Percentiles rank a stretch among this genome's conserved stretches.
phyloP scores from a whole-genome alignment of 2,888 invertebrate genomes.

The Hydrotaea cyrtoneurina region DNA sequence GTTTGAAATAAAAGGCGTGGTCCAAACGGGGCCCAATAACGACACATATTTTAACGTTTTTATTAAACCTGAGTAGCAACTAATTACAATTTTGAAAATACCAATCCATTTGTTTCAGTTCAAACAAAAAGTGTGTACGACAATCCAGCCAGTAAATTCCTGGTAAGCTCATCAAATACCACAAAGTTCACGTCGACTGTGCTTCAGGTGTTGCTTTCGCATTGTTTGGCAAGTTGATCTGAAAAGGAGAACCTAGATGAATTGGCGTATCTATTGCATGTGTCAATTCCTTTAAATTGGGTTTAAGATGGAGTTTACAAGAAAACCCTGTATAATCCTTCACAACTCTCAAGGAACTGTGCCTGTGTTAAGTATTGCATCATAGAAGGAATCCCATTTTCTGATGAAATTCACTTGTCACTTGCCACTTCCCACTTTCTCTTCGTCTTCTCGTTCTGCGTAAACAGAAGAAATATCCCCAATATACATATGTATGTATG shows the following conservation, averaged over 20 bases:
- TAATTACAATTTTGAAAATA: too few species aligned
- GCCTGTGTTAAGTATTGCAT: slow-evolving; percentile 39
- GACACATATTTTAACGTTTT: too few species aligned
- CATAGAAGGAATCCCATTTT: slow-evolving; percentile 12
- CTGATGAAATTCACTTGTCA: slow-evolving; percentile 4
- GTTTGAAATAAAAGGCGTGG: too few species aligned
- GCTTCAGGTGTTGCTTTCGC: not conserved
- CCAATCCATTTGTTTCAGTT: too few species aligned
- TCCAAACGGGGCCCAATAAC: too few species aligned
- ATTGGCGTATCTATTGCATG: not conserved
- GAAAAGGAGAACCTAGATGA: not conserved
- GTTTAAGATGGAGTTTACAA: slow-evolving; percentile 55
- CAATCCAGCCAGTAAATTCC: too few species aligned
- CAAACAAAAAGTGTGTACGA: too few species aligned
- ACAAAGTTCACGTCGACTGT: not conserved
- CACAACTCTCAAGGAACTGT: slow-evolving; percentile 48
- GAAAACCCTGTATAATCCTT: slow-evolving; percentile 50
- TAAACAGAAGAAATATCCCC: not conserved
- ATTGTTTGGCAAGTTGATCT: not conserved
- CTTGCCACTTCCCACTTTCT: not conserved
- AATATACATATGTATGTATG: not conserved
- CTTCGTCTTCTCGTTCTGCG: not conserved
- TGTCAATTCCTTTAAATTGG: slow-evolving; percentile 50
- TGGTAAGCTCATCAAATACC: not conserved
- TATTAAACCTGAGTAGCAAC: too few species aligned